Conservation (phyloP, 2,113 vertebrate genomes). For the Lepus europaeus region DNA sequence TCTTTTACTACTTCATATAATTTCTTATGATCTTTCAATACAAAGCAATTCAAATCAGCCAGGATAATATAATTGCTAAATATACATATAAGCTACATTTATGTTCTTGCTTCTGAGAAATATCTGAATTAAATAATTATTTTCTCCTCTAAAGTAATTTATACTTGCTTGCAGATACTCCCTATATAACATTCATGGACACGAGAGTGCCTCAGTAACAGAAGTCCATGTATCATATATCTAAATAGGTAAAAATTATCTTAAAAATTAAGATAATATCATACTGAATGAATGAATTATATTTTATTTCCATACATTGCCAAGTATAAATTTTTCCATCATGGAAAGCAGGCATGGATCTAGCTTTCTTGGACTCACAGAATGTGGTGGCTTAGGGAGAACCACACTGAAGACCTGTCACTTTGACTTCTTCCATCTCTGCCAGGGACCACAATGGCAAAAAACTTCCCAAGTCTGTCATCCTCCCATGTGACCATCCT, state of each 20-base stretch:
- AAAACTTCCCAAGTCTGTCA: neutral
- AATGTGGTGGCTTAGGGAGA: rapidly evolving
- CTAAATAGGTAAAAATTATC: neutral
- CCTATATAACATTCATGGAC: neutral
- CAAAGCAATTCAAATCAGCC: conserved; percentile 17
- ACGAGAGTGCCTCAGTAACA: neutral
- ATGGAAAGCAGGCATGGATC: neutral
- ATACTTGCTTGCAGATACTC: neutral
- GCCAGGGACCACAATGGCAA: neutral
- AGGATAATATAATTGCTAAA: neutral
- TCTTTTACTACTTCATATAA: neutral
- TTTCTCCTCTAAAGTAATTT: neutral
- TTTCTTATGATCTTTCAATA: neutral
- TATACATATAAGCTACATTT: neutral
- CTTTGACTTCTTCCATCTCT: neutral
- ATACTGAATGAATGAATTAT: neutral
- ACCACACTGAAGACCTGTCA: neutral
- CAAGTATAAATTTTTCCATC: neutral
- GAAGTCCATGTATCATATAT: neutral
- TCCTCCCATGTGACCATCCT: rapidly evolving
- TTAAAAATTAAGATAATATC: conserved; percentile 5
- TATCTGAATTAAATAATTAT: neutral
- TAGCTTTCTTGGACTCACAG: neutral
- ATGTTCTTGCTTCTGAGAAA: neutral
- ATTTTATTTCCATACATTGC: neutral